These are phyloP conservation scores for Perizoma affinitatum DNA, from an alignment of 2,888 invertebrate genomes.

Conservation along the genomic window DNA sequence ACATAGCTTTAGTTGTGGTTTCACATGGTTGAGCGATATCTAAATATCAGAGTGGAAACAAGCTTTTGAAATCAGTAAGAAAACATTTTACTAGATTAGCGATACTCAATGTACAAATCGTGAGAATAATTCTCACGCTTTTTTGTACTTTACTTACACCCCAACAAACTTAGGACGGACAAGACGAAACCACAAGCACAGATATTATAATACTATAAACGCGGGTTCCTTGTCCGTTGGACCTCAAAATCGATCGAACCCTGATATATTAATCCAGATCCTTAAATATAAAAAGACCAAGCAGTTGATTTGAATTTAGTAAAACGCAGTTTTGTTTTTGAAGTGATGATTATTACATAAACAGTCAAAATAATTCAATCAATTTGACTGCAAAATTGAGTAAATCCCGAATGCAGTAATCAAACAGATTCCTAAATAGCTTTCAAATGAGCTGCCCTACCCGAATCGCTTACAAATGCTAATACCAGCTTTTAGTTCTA, in stretches of 20 bases:
- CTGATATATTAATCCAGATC: too few relatives aligned
- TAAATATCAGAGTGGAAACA: not conserved
- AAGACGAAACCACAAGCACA: too few relatives aligned
- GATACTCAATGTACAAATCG: too few relatives aligned
- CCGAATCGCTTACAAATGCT: constrained; percentile 65
- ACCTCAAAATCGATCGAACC: too few relatives aligned
- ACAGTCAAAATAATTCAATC: constrained; percentile 28
- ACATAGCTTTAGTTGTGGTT: not conserved
- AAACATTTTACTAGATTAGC: too few relatives aligned
- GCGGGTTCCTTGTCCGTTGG: too few relatives aligned
- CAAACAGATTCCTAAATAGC: constrained; percentile 65
- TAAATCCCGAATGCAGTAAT: constrained; percentile 58
- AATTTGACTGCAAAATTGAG: constrained; percentile 48
- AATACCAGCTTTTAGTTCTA: constrained; percentile 72
- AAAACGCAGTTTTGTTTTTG: not conserved
- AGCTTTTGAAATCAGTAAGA: too few relatives aligned
- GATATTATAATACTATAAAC: too few relatives aligned
- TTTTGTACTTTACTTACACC: not conserved
- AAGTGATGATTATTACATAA: constrained; percentile 3
- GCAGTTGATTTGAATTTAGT: not conserved
- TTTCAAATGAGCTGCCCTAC: constrained; percentile 57
- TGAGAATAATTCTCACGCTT: too few relatives aligned
- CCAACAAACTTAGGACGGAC: too few relatives aligned
- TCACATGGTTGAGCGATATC: constrained; percentile 7
- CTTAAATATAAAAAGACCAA: too few relatives aligned